phyloP scores from a whole-genome alignment of 2,113 vertebrate species.

The Shinisaurus crocodilurus region DNA sequence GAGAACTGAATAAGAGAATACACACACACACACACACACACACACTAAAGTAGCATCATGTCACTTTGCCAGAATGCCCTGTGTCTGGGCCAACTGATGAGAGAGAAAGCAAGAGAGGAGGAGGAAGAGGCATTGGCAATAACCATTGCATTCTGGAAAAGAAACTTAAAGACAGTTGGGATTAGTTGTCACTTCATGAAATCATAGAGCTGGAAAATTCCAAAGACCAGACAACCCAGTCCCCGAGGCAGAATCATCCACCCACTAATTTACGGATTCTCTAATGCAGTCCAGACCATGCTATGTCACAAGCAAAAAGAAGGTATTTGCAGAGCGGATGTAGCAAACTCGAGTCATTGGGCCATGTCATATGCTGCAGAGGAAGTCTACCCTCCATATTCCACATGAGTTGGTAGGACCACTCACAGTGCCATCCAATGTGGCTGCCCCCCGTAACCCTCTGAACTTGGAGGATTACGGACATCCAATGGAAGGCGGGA shows the following conservation, averaged over 20 bases:
- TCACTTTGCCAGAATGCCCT: background rate
- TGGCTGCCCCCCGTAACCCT: too few relatives aligned
- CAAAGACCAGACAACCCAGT: background rate
- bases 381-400: background rate
- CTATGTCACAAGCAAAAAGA: background rate
- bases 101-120: background rate
- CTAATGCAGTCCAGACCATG: background rate
- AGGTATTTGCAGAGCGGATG: background rate
- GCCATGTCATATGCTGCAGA: background rate
- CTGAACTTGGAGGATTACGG: too few relatives aligned
- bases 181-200: background rate
- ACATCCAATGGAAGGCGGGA: too few relatives aligned
- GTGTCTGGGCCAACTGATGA: too few relatives aligned
- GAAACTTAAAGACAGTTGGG: background rate
- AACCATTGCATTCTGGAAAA: background rate
- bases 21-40: too few relatives aligned
- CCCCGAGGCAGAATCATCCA: background rate
- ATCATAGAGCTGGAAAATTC: background rate
- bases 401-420: background rate
- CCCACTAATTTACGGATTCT: background rate
- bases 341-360: background rate
- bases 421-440: too few relatives aligned
- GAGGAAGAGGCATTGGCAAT: background rate
- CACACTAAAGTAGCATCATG: background rate
- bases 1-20: background rate